Conservation (phyloP, 2,888 invertebrate species). For the Drosophila quinaria region DNA sequence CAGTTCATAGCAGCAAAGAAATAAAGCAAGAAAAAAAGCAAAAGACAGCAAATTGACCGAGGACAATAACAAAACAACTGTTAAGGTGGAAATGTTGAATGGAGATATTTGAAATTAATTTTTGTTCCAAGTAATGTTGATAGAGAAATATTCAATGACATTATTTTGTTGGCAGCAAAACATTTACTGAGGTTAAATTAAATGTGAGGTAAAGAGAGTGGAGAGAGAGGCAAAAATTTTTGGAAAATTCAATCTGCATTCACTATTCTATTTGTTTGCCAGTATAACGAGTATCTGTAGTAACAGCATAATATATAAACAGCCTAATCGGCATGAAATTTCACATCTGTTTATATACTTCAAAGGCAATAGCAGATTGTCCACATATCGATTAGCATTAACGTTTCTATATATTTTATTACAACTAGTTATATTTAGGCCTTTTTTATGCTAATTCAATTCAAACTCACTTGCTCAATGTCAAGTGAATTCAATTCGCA, state of each 20-base stretch:
- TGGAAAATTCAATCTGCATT: not conserved
- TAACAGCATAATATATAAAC: too few relatives aligned
- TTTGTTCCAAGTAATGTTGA: conserved; percentile 34
- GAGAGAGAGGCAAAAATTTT: not conserved
- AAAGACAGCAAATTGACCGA: conserved; percentile 34
- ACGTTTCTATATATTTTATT: not conserved
- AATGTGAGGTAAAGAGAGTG: conserved; percentile 1
- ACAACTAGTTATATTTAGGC: too few relatives aligned
- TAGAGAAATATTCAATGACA: conserved; percentile 9
- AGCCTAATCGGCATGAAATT: too few relatives aligned
- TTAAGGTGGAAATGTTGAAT: conserved; percentile 21
- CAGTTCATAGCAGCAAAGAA: conserved; percentile 15
- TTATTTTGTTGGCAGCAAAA: conserved; percentile 4
- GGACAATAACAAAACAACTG: conserved; percentile 10
- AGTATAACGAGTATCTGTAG: too few relatives aligned
- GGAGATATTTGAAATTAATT: conserved; percentile 59
- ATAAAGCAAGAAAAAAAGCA: conserved; percentile 24
- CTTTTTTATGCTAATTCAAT: too few relatives aligned
- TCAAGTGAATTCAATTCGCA: too few relatives aligned
- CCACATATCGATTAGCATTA: not conserved
- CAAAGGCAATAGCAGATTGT: not conserved
- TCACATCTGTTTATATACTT: too few relatives aligned
- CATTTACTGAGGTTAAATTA: not conserved
- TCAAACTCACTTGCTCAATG: too few relatives aligned
- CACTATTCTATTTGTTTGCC: too few relatives aligned